A percentile compares a stretch with the other conserved stretches of the same genome.
These are phyloP conservation scores for Lophius americanus DNA, from an alignment of 2,797 vertebrate species.

Conservation along the genomic window DNA sequence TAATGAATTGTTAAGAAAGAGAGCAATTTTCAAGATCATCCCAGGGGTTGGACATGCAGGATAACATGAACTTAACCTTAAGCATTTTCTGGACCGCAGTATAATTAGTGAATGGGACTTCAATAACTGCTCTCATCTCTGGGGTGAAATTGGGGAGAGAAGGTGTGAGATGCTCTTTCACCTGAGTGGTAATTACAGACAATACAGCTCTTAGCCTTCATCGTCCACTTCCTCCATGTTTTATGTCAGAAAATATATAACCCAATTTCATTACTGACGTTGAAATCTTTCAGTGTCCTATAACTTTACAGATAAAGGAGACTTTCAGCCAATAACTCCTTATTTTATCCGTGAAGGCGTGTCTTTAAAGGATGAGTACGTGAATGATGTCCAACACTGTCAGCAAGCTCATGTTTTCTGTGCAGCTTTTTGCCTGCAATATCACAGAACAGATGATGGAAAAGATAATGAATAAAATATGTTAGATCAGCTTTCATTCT, in stretches of 20 bases:
- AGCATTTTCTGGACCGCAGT: conserved; percentile 52
- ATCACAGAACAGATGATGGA: conserved; percentile 20
- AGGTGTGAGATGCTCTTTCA: conserved; percentile 64
- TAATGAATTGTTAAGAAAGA: conserved; percentile 55
- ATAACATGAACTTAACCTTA: conserved; percentile 59
- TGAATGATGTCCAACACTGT: conserved; percentile 9
- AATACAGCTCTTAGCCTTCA: no score
- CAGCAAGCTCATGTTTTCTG: conserved; percentile 16
- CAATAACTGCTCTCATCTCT: conserved; percentile 66
- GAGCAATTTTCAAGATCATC: conserved; percentile 58
- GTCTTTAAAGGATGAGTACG: conserved; percentile 1
- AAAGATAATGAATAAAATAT: conserved; percentile 35
- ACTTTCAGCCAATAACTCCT: no score
- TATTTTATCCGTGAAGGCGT: conserved; percentile 1
- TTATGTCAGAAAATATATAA: conserved; percentile 18
- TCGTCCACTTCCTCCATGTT: conserved; percentile 1
- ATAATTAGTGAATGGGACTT: conserved; percentile 68
- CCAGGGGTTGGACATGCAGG: conserved; percentile 42
- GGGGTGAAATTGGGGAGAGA: conserved; percentile 56
- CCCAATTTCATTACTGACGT: conserved; percentile 6
- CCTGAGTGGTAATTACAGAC: conserved; percentile 65
- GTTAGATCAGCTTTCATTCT: conserved; percentile 22
- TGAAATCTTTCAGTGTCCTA: conserved; percentile 20
- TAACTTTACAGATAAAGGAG: no score
- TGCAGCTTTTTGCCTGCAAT: conserved; percentile 10